phyloP scores from a whole-genome alignment of 2,888 invertebrate species.

The Ichneumon xanthorius region DNA sequence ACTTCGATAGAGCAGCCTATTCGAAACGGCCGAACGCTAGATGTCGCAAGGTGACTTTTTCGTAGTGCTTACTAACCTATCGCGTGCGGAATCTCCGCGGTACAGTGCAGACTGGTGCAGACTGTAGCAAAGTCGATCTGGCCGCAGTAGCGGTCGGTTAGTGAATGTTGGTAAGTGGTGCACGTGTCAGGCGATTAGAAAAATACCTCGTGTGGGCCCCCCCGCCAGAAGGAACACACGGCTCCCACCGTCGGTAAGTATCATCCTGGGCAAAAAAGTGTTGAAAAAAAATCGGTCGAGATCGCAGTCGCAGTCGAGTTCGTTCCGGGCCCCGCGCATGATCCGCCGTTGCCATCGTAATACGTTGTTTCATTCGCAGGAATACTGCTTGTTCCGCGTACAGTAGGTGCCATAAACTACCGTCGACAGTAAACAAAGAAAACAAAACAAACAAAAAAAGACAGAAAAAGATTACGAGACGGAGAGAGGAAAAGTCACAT shows the following conservation, averaged over 20 bases:
- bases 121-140: no score
- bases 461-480: not conserved
- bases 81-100: no score
- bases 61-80: not conserved
- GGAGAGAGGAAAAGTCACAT: not conserved
- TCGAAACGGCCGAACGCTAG: not conserved
- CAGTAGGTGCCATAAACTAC: not conserved
- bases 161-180: not conserved
- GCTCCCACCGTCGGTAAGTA: conserved; percentile 39
- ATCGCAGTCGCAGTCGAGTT: conserved; percentile 13
- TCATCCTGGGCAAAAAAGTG: not conserved
- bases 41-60: not conserved
- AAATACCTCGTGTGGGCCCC: not conserved
- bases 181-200: not conserved
- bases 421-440: not conserved
- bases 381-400: not conserved
- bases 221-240: not conserved
- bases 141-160: no score
- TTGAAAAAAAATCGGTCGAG: not conserved
- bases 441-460: no score
- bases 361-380: not conserved
- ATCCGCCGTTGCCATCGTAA: not conserved
- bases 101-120: no score
- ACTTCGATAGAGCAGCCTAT: no score
- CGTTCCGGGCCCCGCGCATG: conserved; percentile 24